Base-by-base conservation (phyloP, 2,797 vertebrate species). In the Pangasius mekongensis region DNA sequence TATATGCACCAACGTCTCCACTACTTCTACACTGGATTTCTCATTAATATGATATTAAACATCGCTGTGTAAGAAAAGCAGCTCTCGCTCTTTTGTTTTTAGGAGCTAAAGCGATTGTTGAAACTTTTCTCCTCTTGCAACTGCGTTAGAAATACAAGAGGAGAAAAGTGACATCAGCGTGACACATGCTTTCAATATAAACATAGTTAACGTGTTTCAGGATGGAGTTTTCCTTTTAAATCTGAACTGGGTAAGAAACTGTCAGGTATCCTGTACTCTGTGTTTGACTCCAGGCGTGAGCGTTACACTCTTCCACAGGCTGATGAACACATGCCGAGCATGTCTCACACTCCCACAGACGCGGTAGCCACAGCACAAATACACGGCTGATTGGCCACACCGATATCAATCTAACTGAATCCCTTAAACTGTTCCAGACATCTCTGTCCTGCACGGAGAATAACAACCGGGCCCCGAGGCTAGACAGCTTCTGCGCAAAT, bases 401-500 rank as follows among this genome's bases (percentile, higher is more conserved):
- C 62, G 83, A 89, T 87, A 87, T 89, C 73, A 88, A 89, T 89
- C 89, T 88, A 83, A 22, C 77, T 78, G 66, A 89, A 89, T 87
- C 74, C 83, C 76, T 90, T 89, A 89, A 91, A 89, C 89, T 69
- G 69, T 91, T 92, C 87, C 91, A 93, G 90, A 91, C 69, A 73
- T 90, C 52, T 85, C 56, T 73, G 89, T 92, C 86, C 85, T 71
- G 85, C 81, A 71, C 27, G 27, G 36, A 90, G 71, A 90, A 81
- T 71, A 89, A 89, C 89, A 86, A 84, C 24, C n/a, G 74, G 64
- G 69, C 74, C 67, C 49, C 60, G 60, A 87, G 87, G 90, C 78
- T 80, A 84, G 49, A 82, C 86, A 49, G 80, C 89, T 89, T 88
- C 86, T 86, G 85, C 86, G 66, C 76, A 91, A 89, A 91, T 92